Conservation (phyloP, 2,888 invertebrate species). For the Drosophila meridiana region DNA sequence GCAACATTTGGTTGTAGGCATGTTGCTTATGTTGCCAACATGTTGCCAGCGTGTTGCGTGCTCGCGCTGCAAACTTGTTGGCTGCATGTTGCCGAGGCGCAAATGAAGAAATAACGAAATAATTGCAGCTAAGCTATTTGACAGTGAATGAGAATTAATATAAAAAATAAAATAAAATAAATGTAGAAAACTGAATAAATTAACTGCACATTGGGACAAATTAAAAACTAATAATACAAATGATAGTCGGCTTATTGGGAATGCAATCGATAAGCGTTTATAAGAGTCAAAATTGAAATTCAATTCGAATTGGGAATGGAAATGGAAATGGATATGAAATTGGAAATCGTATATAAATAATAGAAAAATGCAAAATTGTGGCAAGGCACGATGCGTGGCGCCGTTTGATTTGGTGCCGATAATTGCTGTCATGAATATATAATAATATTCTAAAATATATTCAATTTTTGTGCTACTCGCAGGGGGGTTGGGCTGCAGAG, state of each 20-base stretch:
- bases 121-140: slow-evolving; percentile 52
- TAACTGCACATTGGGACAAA: slow-evolving; percentile 42
- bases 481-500: slow-evolving; percentile 19
- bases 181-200: slow-evolving; percentile 37
- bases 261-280: slow-evolving; percentile 46
- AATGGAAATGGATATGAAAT: slow-evolving; percentile 36
- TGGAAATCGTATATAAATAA: slow-evolving; percentile 40
- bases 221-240: slow-evolving; percentile 58
- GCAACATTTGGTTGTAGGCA: slow-evolving; percentile 36
- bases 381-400: slow-evolving; percentile 31
- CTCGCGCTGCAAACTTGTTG: slow-evolving; percentile 63
- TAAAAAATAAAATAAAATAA: background rate
- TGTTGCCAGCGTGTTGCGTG: slow-evolving; percentile 42
- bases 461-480: slow-evolving; percentile 13
- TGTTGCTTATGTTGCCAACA: slow-evolving; percentile 45
- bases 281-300: slow-evolving; percentile 26
- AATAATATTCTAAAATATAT: slow-evolving; percentile 45
- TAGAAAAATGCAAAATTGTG: slow-evolving; percentile 36
- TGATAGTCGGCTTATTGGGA: slow-evolving; percentile 32
- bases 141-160: slow-evolving; percentile 48
- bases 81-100: slow-evolving; percentile 47
- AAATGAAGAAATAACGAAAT: slow-evolving; percentile 61
- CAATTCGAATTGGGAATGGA: slow-evolving; percentile 22
- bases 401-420: slow-evolving; percentile 72
- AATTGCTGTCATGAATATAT: slow-evolving; percentile 76